phyloP scores from a whole-genome alignment of 2,113 vertebrate genomes.

The Edolisoma coerulescens region DNA sequence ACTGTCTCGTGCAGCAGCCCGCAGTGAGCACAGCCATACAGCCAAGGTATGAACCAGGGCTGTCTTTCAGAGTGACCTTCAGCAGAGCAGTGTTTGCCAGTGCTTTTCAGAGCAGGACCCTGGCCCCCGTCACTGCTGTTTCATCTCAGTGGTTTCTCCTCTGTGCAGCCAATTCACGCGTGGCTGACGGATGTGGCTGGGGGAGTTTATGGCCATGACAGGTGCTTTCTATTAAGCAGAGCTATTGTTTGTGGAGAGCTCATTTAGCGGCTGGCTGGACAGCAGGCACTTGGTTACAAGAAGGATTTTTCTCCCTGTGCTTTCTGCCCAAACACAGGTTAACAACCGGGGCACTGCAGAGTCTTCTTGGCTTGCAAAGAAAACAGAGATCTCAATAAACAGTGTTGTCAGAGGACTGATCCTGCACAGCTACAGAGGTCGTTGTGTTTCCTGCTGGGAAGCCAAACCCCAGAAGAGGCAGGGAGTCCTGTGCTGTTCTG shows the following conservation, averaged over 20 bases:
- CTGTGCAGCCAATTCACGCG: not conserved
- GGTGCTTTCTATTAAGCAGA: slow-evolving; percentile 41
- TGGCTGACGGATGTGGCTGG: slow-evolving; percentile 40
- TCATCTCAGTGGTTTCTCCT: slow-evolving; percentile 13
- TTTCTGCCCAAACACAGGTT: slow-evolving; percentile 3
- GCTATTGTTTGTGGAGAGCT: slow-evolving; percentile 55
- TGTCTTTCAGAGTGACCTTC: slow-evolving; percentile 32
- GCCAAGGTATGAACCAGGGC: not conserved
- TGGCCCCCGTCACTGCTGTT: not conserved
- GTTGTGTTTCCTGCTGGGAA: not conserved
- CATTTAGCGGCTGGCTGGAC: slow-evolving; percentile 55
- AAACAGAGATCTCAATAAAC: not conserved
- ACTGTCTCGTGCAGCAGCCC: not conserved
- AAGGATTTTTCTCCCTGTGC: slow-evolving; percentile 12
- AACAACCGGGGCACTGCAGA: not conserved
- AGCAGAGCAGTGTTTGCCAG: not conserved
- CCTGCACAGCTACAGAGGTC: not conserved
- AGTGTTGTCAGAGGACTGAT: not conserved
- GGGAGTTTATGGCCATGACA: slow-evolving; percentile 31
- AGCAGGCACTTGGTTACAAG: slow-evolving; percentile 36
- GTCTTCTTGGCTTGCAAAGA: not conserved
- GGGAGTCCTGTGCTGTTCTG: not conserved
- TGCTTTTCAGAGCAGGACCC: slow-evolving; percentile 5
- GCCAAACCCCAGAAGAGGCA: not conserved
- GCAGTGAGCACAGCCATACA: not conserved